These are phyloP conservation scores for Chlorocebus sabaeus DNA, from an alignment of 2,113 vertebrate species.

Conservation along the genomic window DNA sequence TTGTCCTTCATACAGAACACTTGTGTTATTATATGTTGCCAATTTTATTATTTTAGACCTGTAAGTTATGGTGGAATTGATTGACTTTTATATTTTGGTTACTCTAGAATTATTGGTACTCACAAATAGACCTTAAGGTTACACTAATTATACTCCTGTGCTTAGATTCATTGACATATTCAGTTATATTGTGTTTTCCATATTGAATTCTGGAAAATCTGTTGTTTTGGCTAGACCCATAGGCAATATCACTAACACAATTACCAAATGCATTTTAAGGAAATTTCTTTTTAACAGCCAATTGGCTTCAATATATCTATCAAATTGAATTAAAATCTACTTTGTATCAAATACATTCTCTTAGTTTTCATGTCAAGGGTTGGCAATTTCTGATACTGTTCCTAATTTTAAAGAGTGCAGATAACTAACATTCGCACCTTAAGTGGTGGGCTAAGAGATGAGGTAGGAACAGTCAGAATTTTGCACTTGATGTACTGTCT, in stretches of 20 bases:
- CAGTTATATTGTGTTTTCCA: neutral
- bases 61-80: neutral
- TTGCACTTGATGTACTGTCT: neutral
- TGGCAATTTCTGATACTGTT: neutral
- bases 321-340: neutral
- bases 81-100: neutral
- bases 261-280: neutral
- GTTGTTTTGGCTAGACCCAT: neutral
- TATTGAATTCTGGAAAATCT: neutral
- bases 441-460: neutral
- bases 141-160: neutral
- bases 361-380: neutral
- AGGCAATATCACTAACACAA: neutral
- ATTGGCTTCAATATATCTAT: neutral
- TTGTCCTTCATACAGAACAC: neutral
- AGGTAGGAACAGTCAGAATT: neutral
- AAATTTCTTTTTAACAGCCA: neutral
- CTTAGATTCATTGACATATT: neutral
- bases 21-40: neutral
- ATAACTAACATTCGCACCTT: neutral
- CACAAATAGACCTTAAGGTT: neutral
- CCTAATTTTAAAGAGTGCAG: neutral
- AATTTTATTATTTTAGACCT: neutral
- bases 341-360: neutral
- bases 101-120: neutral